These are phyloP conservation scores for human (Homo sapiens) DNA, from an alignment of 2,113 vertebrate genomes.

Conservation along the genomic window DNA sequence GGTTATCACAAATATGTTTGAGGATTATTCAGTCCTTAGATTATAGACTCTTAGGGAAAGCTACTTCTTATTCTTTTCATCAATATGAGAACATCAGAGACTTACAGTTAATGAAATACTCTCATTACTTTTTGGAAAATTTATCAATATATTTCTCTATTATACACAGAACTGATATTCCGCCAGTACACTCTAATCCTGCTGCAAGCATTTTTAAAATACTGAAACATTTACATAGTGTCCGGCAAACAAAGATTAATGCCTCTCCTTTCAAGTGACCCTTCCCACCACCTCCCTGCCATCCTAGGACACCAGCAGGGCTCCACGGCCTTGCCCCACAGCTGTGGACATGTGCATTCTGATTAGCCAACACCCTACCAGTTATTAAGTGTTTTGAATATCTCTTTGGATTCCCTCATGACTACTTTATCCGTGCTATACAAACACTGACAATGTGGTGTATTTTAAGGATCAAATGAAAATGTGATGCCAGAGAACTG, in stretches of 20 bases:
- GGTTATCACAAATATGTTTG: background rate
- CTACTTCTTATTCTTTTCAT: background rate
- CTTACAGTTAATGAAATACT: background rate
- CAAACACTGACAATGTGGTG: background rate
- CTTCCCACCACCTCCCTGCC: background rate
- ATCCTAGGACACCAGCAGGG: accelerated
- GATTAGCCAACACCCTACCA: background rate
- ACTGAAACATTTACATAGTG: background rate
- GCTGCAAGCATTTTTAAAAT: constrained; percentile 2
- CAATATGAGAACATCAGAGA: background rate
- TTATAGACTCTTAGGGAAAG: background rate
- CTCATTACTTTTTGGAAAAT: background rate
- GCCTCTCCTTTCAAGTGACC: background rate
- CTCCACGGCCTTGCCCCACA: background rate
- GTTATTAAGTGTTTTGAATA: background rate
- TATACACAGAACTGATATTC: background rate
- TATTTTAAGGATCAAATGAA: background rate
- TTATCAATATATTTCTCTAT: background rate
- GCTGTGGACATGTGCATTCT: background rate
- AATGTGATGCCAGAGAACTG: background rate
- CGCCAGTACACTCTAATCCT: background rate
- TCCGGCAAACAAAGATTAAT: background rate
- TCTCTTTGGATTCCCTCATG: background rate
- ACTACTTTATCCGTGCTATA: background rate
- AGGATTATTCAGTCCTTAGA: background rate